Conservation (phyloP, 2,113 vertebrate species). For the Numenius arquata region DNA sequence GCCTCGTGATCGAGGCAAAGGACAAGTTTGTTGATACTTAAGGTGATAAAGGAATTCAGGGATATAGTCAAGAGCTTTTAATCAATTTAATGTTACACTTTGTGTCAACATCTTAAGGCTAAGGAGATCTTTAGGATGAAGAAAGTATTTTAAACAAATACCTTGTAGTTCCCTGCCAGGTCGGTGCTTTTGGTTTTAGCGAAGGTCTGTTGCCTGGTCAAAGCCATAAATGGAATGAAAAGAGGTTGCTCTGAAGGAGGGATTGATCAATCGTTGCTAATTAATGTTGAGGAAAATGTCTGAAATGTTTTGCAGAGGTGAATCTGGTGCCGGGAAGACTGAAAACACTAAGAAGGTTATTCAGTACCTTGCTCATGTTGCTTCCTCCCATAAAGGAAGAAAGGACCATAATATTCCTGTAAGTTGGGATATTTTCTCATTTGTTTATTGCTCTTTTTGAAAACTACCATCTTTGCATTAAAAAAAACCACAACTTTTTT, state of each 20-base stretch:
- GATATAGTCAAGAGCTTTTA: background rate
- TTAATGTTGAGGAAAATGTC: background rate
- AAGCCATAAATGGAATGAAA: background rate
- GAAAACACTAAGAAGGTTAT: slow-evolving; percentile 99
- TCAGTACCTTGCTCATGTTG: slow-evolving; percentile 97
- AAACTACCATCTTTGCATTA: background rate
- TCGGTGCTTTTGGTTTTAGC: background rate
- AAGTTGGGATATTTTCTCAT: slow-evolving; percentile 71
- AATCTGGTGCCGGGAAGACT: slow-evolving; percentile 98
- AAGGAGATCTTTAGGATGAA: background rate
- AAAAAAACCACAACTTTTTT: background rate
- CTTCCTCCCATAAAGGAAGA: slow-evolving; percentile 97
- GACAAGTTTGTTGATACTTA: background rate
- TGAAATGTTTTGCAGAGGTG: slow-evolving; percentile 82
- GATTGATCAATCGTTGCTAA: background rate
- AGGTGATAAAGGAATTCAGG: background rate
- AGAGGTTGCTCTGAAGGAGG: background rate
- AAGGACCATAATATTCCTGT: slow-evolving; percentile 98
- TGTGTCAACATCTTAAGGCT: background rate
- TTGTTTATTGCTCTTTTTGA: background rate
- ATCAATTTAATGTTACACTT: background rate
- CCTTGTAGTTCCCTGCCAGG: background rate
- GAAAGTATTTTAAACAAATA: background rate
- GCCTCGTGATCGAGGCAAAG: background rate
- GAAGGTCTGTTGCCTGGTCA: background rate